Conservation (phyloP, 2,797 vertebrate species). For the Ambastaia sidthimunki region DNA sequence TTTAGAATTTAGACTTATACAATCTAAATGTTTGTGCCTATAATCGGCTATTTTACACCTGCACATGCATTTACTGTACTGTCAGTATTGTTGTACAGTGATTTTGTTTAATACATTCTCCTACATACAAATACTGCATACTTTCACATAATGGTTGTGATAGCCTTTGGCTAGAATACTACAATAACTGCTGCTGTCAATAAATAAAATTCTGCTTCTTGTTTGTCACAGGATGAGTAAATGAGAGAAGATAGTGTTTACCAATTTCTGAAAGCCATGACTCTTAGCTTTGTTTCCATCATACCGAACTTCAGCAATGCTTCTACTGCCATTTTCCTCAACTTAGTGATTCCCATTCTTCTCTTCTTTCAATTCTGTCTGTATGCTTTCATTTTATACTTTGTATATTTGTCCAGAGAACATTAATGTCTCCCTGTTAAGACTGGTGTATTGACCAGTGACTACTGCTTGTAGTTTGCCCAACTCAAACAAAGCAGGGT, state of each 20-base stretch:
- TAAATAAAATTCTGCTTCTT: constrained; percentile 4
- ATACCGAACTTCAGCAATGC: constrained; percentile 66
- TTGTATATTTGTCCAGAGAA: constrained; percentile 18
- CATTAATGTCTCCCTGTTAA: constrained; percentile 27
- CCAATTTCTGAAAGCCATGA: constrained; percentile 60
- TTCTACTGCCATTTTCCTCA: constrained; percentile 75
- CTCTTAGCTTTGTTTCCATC: constrained; percentile 77
- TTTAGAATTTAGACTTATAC: too few species aligned
- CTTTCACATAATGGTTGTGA: background rate
- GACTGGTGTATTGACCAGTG: background rate
- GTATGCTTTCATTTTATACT: constrained; percentile 25
- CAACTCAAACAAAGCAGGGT: constrained; percentile 28
- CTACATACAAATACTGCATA: background rate
- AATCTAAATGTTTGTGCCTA: too few species aligned
- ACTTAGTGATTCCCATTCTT: constrained; percentile 60
- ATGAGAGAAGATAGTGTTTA: constrained; percentile 69
- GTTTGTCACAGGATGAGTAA: constrained; percentile 32
- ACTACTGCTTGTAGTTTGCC: constrained; percentile 14
- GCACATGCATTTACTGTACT: too few species aligned
- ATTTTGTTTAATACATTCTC: background rate
- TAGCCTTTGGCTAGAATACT: background rate
- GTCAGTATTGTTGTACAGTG: too few species aligned
- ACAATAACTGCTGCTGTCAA: constrained; percentile 3
- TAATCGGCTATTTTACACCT: too few species aligned
- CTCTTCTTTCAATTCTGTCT: constrained; percentile 24